phyloP scores from a whole-genome alignment of 1,140 invertebrate species.

The Ptiloglossa arizonensis region DNA sequence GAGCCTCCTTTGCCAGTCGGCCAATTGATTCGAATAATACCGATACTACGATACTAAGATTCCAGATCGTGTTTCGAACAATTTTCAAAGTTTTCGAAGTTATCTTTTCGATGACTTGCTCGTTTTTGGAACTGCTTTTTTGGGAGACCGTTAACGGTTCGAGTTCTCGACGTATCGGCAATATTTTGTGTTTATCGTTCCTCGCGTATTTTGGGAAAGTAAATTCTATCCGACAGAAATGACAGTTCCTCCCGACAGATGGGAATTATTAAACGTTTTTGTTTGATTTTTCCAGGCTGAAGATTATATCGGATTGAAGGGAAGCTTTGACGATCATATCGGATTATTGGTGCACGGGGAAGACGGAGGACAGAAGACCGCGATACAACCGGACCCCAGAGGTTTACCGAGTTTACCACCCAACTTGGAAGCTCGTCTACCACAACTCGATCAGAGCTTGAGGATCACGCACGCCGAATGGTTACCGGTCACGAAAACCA shows the following conservation, averaged over 20 bases:
- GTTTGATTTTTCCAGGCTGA: constrained; percentile 70
- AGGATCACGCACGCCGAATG: constrained; percentile 79
- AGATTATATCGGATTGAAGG: constrained; percentile 79
- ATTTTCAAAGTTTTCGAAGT: too few relatives aligned
- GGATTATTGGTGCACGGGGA: constrained; percentile 73
- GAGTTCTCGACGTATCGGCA: not conserved
- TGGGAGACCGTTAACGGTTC: too few relatives aligned
- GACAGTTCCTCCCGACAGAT: not conserved
- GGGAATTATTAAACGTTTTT: constrained; percentile 15
- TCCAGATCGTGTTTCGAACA: too few relatives aligned
- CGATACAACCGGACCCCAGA: constrained; percentile 72
- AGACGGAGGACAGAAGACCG: constrained; percentile 64
- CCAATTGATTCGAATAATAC: too few relatives aligned
- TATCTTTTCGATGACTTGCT: too few relatives aligned
- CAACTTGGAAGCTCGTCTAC: constrained; percentile 76
- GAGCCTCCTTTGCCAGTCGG: too few relatives aligned
- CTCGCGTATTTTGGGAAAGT: too few relatives aligned
- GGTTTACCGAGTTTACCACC: constrained; percentile 76
- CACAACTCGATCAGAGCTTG: constrained; percentile 75
- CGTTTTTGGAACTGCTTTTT: too few relatives aligned
- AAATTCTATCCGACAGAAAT: not conserved
- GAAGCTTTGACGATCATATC: constrained; percentile 78
- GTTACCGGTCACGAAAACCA: constrained; percentile 80
- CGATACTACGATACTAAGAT: too few relatives aligned
- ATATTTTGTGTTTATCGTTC: too few relatives aligned